Conservation (phyloP, 2,888 invertebrate genomes). For the Diaphora mendica region DNA sequence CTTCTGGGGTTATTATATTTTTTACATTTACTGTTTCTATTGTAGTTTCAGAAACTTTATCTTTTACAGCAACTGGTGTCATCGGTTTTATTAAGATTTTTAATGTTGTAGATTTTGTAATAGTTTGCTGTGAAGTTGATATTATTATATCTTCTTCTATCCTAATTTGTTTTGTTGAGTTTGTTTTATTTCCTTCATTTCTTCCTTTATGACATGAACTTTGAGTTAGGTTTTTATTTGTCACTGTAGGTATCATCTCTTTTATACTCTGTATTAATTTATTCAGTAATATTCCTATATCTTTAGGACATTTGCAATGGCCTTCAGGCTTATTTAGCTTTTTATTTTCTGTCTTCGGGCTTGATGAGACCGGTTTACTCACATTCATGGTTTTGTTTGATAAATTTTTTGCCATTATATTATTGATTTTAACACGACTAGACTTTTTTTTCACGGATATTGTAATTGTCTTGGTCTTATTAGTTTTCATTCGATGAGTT, state of each 20-base stretch:
- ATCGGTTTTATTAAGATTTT: background rate
- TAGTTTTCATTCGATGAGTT: background rate
- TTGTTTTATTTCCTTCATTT: background rate
- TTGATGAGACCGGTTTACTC: background rate
- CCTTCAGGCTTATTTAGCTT: background rate
- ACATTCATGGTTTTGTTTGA: background rate
- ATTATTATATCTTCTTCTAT: background rate
- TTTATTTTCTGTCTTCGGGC: conserved; percentile 5
- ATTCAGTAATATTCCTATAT: conserved; percentile 51
- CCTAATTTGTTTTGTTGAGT: background rate
- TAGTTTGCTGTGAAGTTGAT: background rate
- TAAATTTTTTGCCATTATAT: background rate
- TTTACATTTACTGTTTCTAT: background rate
- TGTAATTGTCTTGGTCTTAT: background rate
- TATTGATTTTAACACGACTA: background rate
- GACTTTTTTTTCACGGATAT: background rate
- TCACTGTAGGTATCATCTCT: conserved; percentile 52
- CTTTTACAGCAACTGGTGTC: background rate
- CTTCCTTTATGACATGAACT: background rate
- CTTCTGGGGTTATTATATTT: background rate
- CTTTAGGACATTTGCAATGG: conserved; percentile 63
- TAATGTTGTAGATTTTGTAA: background rate
- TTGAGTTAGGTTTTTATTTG: background rate
- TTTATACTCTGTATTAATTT: conserved; percentile 61
- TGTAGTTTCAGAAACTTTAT: background rate